These are phyloP conservation scores for Zosterops lateralis DNA, from an alignment of 2,113 vertebrate species.

Conservation along the genomic window DNA sequence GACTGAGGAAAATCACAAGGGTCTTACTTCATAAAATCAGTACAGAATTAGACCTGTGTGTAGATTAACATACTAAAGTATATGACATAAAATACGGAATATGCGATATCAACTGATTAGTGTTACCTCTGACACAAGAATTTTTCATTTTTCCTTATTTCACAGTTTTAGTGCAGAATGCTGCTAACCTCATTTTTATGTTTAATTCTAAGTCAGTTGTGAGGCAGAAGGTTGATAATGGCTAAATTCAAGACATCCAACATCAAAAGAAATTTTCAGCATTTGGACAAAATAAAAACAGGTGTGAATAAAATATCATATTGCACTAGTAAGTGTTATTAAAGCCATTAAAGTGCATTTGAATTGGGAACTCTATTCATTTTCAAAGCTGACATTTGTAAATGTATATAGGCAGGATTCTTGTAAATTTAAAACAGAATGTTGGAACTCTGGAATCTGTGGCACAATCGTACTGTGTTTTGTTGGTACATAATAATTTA, in stretches of 20 bases:
- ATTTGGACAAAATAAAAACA: slow-evolving; percentile 61
- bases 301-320: slow-evolving; percentile 61
- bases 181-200: background rate
- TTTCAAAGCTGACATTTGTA: slow-evolving; percentile 57
- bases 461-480: background rate
- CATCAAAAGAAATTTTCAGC: slow-evolving; percentile 58
- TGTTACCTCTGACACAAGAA: background rate
- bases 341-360: slow-evolving; percentile 53
- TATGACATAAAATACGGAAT: background rate
- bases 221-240: slow-evolving; percentile 21
- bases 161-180: background rate
- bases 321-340: slow-evolving; percentile 38
- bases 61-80: background rate
- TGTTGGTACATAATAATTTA: background rate
- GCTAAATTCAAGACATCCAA: slow-evolving; percentile 24
- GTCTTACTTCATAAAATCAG: background rate
- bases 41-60: background rate
- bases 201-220: slow-evolving; percentile 10
- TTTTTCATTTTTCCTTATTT: background rate
- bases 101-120: background rate
- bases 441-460: background rate
- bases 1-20: background rate
- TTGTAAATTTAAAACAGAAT: slow-evolving; percentile 48
- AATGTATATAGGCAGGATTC: background rate
- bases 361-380: slow-evolving; percentile 22